Conservation (phyloP, 2,888 invertebrate species). For the Drosophila suboccidentalis region DNA sequence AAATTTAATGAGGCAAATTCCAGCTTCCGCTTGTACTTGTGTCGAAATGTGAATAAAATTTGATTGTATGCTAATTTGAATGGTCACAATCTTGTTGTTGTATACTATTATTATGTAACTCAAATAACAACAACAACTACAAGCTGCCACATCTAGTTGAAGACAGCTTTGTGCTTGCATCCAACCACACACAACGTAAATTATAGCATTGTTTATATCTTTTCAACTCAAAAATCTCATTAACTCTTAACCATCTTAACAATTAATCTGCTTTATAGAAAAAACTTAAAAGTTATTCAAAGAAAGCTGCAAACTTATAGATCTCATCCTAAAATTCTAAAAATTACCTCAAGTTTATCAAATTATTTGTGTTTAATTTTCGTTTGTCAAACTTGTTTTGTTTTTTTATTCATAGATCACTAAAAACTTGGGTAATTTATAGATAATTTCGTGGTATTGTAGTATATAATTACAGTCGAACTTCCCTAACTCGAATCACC, state of each 20-base stretch:
- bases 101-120: conserved; percentile 49
- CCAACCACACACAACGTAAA: conserved; percentile 10
- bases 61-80: conserved; percentile 77
- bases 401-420: neutral
- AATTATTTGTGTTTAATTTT: neutral
- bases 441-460: neutral
- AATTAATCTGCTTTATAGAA: neutral
- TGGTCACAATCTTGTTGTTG: conserved; percentile 29
- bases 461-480: conserved; percentile 11
- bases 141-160: conserved; percentile 22
- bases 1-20: conserved; percentile 65
- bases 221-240: conserved; percentile 49
- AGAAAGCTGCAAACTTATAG: neutral
- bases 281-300: neutral
- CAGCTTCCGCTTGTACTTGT: conserved; percentile 71
- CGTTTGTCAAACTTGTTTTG: neutral
- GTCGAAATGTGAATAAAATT: conserved; percentile 71
- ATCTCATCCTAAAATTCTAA: neutral
- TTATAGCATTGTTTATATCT: conserved; percentile 22
- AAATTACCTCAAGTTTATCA: neutral
- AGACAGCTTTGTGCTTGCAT: conserved; percentile 14
- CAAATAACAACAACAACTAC: conserved; percentile 35
- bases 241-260: conserved; percentile 58
- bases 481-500: no score
- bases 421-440: neutral